Evolutionary conservation across 2,797 vertebrate species (phyloP).

Genomic region (Tapirus indicus): DNA sequence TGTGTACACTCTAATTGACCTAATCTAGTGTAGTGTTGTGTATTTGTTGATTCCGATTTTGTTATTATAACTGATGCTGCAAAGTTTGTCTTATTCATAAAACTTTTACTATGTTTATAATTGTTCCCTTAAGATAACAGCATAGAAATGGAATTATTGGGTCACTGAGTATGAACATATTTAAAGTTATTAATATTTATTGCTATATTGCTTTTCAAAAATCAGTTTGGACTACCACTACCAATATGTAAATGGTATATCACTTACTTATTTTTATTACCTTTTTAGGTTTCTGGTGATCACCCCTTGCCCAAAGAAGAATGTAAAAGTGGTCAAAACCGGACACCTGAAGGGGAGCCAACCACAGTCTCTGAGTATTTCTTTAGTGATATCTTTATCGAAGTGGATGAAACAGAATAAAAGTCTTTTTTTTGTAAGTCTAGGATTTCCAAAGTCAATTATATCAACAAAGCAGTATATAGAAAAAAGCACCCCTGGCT

Average conservation of each 20-base stretch:
- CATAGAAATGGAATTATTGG: not conserved
- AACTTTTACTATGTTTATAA: conserved; percentile 10
- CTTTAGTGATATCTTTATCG: conserved; percentile 96
- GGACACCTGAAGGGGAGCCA: conserved; percentile 88
- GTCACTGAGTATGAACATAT: not conserved
- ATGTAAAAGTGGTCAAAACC: conserved; percentile 71
- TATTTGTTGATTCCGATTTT: conserved; percentile 43
- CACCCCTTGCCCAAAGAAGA: conserved; percentile 56
- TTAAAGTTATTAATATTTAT: conserved; percentile 34
- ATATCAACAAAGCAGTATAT: conserved; percentile 65
- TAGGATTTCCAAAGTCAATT: conserved; percentile 49
- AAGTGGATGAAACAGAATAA: conserved; percentile 92
- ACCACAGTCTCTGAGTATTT: conserved; percentile 93
- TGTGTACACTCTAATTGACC: not conserved
- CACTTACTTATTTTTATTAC: conserved; percentile 37
- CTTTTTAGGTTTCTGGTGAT: conserved; percentile 83
- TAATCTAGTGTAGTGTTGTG: not conserved
- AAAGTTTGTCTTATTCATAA: conserved; percentile 26
- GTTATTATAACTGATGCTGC: conserved; percentile 9
- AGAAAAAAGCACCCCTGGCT: conserved; percentile 60
- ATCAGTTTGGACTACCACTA: not conserved
- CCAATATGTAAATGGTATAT: not conserved
- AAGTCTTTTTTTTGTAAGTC: not conserved
- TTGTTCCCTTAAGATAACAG: conserved; percentile 22
- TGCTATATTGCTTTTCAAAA: not conserved